phyloP scores from a whole-genome alignment of 1,140 invertebrate species.

The Aphis gossypii region DNA sequence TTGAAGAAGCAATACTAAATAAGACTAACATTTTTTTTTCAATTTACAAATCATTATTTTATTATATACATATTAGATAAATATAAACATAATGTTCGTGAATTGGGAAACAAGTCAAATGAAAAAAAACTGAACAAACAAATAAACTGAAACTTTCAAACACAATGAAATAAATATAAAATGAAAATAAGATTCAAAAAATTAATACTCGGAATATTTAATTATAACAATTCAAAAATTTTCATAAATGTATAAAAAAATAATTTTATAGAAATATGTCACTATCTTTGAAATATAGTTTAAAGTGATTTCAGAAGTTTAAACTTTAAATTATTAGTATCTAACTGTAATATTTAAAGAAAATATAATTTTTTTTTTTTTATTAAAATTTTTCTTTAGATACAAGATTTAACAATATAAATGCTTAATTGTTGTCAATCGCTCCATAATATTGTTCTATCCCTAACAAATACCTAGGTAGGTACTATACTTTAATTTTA shows the following conservation, averaged over 20 bases:
- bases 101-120: background rate
- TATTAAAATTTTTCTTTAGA: background rate
- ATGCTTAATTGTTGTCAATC: too few relatives aligned
- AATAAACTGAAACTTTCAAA: too few relatives aligned
- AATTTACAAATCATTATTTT: background rate
- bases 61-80: background rate
- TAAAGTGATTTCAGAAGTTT: too few relatives aligned
- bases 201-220: background rate
- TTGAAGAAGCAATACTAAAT: background rate
- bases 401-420: background rate
- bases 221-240: background rate
- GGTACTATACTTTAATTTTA: background rate
- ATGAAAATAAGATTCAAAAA: background rate
- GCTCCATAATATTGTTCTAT: background rate
- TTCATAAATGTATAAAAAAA: background rate
- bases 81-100: background rate
- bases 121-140: background rate
- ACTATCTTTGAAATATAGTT: too few relatives aligned
- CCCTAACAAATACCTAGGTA: background rate
- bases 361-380: background rate
- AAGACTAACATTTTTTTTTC: background rate
- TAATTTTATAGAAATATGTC: too few relatives aligned
- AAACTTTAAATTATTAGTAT: too few relatives aligned
- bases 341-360: too few relatives aligned
- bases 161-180: background rate